phyloP scores from a whole-genome alignment of 2,113 vertebrate genomes.

The Nycticorax nycticorax region DNA sequence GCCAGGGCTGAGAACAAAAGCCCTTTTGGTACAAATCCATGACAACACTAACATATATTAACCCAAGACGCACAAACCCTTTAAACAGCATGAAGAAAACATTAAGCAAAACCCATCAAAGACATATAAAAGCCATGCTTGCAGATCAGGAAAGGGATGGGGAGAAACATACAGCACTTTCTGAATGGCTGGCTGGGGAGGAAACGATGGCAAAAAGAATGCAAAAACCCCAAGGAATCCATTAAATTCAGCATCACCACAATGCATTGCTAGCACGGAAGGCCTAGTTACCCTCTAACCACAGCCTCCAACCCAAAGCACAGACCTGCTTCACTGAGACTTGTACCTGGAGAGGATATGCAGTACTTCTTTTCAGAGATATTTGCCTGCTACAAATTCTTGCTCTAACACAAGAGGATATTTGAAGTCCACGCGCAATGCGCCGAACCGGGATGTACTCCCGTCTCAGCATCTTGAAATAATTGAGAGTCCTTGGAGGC shows the following conservation, averaged over 20 bases:
- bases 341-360: neutral
- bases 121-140: neutral
- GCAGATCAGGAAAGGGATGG: neutral
- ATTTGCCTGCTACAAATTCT: neutral
- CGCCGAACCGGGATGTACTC: neutral
- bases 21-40: neutral
- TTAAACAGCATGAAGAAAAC: conserved; percentile 7
- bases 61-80: neutral
- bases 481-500: neutral
- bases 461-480: neutral
- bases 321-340: neutral
- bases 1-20: conserved; percentile 3
- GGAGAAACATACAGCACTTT: neutral
- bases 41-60: neutral
- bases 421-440: neutral
- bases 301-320: neutral
- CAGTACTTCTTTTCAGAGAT: neutral
- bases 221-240: neutral
- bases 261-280: neutral
- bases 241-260: neutral
- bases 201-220: neutral
- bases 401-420: neutral
- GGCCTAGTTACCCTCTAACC: neutral
- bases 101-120: conserved; percentile 10
- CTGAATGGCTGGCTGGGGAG: neutral